Evolutionary conservation across 2,797 vertebrate genomes (phyloP), one percentile per base, ranked within the genome.

Genomic region (Lateolabrax maculatus): DNA sequence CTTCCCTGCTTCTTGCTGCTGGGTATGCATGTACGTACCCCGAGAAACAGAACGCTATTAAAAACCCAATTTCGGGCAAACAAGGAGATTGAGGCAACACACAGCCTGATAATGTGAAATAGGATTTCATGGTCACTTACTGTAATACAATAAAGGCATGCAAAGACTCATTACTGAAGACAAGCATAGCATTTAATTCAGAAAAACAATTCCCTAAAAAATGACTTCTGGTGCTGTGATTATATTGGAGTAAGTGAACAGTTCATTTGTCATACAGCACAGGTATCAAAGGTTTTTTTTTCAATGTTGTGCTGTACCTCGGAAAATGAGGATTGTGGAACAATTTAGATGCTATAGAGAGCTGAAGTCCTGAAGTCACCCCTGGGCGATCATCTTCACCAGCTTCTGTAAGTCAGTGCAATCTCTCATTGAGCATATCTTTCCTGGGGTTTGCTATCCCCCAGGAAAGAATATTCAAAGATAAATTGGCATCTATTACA

Each of bases 41-140:
- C 21, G 56, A 67, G n/a, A 49, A n/a, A 57, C 48, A 27, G 36
- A 66, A 72, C 49, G 57, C 53, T 21, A 65, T 69, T 53, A 56
- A 67, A 74, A 77, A 69, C 5, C 37, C 19, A 67, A 51, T 81
- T 85, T 70, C 9, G 55, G 52, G 46, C 53, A 68, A 80, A 68
- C 23, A 71, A 62, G 63, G 16, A 23, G 61, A 79, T 7, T 0
- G n/a, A 72, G 57, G 6, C 55, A 49, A 53, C 51, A 67, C 37
- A 21, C 13, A 49, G 52, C 5, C 58, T 64, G 69, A 77, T 79
- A 75, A 71, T 52, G 51, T 55, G n/a, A 71, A 84, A 80, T 41
- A 62, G 73, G 68, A 84, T 82, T 80, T 80, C 65, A 79, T 55
- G 81, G 53, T 56, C 36, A 57, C 46, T 77, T 44, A 39, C 8